A percentile compares a stretch with the other conserved stretches of the same genome.
Conservation (phyloP, 2,888 invertebrate species). For the Hirtodrosophila alboralis region DNA sequence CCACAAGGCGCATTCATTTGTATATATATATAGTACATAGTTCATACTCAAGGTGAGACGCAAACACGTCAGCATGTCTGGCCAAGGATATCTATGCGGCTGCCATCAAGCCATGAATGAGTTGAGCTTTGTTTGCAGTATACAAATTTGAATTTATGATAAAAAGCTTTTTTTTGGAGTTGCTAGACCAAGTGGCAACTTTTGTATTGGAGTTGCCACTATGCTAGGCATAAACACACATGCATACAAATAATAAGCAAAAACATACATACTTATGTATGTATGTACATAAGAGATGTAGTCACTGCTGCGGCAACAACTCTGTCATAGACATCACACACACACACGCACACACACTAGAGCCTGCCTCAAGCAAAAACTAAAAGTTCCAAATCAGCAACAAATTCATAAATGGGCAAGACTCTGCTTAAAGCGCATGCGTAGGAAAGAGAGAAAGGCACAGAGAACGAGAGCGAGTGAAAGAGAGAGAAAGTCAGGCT, state of each 20-base stretch:
- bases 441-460: conserved; percentile 36
- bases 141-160: conserved; percentile 2
- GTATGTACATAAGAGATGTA: conserved; percentile 6
- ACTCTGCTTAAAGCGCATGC: conserved; percentile 61
- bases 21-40: conserved; percentile 18
- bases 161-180: conserved; percentile 15
- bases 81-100: conserved; percentile 60
- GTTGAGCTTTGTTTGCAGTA: conserved; percentile 19
- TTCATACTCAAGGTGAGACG: conserved; percentile 48
- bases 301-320: conserved; percentile 34
- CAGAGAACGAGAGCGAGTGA: not conserved
- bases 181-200: conserved; percentile 27
- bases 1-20: conserved; percentile 25
- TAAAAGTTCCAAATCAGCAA: conserved; percentile 52
- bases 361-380: conserved; percentile 68
- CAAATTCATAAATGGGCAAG: conserved; percentile 41
- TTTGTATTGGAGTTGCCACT: conserved; percentile 43
- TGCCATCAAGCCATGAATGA: conserved; percentile 58
- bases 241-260: no score
- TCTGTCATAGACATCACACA: conserved; percentile 21
- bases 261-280: conserved; percentile 10
- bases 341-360: conserved; percentile 12
- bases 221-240: conserved; percentile 7
- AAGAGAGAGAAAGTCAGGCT: conserved; percentile 17
- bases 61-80: conserved; percentile 63